phyloP scores from a whole-genome alignment of 2,797 vertebrate genomes.

The Coilia nasus region DNA sequence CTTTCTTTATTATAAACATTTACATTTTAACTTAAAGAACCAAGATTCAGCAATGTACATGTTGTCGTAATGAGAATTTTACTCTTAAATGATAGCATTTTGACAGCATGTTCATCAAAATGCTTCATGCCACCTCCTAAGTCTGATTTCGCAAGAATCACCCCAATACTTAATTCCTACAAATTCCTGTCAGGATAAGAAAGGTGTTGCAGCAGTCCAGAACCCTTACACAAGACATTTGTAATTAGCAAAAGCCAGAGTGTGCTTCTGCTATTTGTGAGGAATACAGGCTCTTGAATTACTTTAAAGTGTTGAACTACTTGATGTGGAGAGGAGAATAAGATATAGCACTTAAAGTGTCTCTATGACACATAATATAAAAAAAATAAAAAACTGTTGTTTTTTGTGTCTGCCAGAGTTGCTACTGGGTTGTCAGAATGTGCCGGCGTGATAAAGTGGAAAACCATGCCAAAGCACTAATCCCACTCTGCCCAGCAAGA shows the following conservation, averaged over 20 bases:
- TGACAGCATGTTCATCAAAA: too few species aligned
- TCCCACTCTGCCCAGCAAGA: conserved; percentile 54
- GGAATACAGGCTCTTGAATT: background rate
- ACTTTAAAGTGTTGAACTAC: background rate
- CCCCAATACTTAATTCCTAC: background rate
- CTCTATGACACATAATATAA: background rate
- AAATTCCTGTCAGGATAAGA: background rate
- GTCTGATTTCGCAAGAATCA: too few species aligned
- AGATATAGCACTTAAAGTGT: background rate
- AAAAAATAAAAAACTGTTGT: conserved; percentile 23
- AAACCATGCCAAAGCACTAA: conserved; percentile 54
- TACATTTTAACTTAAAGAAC: too few species aligned
- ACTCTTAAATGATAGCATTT: too few species aligned
- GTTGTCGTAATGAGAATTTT: too few species aligned
- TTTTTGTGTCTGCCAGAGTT: conserved; percentile 48
- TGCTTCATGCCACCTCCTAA: too few species aligned
- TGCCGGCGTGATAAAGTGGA: conserved; percentile 57
- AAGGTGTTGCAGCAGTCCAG: background rate
- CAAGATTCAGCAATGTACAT: too few species aligned
- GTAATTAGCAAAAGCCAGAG: background rate
- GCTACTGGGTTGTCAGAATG: conserved; percentile 50
- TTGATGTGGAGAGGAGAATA: background rate
- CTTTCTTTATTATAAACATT: too few species aligned
- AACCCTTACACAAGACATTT: background rate
- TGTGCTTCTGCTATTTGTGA: background rate